A percentile compares a stretch with the other conserved stretches of the same genome.
Evolutionary conservation across 2,888 invertebrate genomes (phyloP).

Genomic region (Folsomia manolachei): DNA sequence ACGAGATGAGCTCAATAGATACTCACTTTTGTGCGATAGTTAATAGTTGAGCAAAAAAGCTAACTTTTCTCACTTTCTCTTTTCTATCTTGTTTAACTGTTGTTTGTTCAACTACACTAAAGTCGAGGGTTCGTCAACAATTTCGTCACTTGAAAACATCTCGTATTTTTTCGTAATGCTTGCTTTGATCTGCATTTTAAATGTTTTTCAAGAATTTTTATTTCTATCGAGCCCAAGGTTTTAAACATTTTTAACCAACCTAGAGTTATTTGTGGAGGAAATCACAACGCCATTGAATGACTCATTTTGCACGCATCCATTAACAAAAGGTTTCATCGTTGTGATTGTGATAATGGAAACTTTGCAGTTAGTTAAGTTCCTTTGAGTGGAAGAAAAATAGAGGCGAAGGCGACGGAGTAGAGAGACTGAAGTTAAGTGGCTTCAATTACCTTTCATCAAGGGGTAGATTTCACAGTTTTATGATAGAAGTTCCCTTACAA

Average conservation of each 20-base stretch:
- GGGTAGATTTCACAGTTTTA: slow-evolving; percentile 22
- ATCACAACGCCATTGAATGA: not conserved
- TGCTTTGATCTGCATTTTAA: no score
- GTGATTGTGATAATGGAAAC: not conserved
- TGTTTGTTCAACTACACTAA: not conserved
- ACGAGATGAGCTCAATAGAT: not conserved
- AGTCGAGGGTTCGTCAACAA: no score
- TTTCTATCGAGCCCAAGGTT: no score
- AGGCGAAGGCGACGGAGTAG: not conserved
- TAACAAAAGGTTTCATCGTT: not conserved
- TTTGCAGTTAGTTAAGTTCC: not conserved
- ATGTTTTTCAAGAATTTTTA: no score
- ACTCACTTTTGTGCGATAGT: not conserved
- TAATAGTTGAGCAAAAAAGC: not conserved
- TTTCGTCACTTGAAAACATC: no score
- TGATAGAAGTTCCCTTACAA: slow-evolving; percentile 12
- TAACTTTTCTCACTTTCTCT: not conserved
- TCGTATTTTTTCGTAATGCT: no score
- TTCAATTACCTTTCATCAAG: slow-evolving; percentile 23
- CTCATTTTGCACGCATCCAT: not conserved
- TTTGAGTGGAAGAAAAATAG: not conserved
- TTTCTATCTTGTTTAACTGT: not conserved
- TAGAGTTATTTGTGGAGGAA: no score
- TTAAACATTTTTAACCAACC: no score
- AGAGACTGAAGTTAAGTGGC: slow-evolving; percentile 14